phyloP scores from a whole-genome alignment of 2,888 invertebrate species.

The Nomada fucata region DNA sequence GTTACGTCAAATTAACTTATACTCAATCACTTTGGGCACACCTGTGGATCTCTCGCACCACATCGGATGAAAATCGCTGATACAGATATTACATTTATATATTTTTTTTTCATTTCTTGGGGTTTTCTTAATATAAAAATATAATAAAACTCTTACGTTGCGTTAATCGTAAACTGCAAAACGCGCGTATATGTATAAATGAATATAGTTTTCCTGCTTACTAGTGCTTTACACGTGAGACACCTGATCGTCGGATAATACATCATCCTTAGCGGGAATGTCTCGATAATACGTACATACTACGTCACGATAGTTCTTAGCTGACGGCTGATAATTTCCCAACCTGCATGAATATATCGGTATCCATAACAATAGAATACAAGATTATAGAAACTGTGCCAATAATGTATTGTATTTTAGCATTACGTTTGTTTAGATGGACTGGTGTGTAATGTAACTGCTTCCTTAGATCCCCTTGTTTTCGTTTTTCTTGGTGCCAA shows the following conservation, averaged over 20 bases:
- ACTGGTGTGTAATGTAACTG: neutral
- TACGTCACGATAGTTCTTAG: conserved; percentile 17
- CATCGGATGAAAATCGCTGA: too few relatives aligned
- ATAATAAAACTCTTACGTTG: neutral
- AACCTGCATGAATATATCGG: conserved; percentile 27
- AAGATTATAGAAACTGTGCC: neutral
- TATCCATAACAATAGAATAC: neutral
- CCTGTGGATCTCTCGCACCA: too few relatives aligned
- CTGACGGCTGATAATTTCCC: conserved; percentile 26
- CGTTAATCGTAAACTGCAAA: conserved; percentile 1
- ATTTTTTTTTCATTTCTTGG: neutral
- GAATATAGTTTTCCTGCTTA: neutral
- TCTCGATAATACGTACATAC: conserved; percentile 53
- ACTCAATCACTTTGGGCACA: too few relatives aligned
- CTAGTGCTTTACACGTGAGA: conserved; percentile 51
- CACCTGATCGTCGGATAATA: conserved; percentile 73
- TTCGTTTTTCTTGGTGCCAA: neutral
- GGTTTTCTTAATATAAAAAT: neutral
- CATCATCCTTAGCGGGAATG: conserved; percentile 52
- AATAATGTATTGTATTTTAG: neutral
- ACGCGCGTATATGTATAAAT: neutral
- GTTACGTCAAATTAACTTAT: too few relatives aligned
- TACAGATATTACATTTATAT: neutral
- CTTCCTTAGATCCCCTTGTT: neutral
- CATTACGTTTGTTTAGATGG: conserved; percentile 31